phyloP scores from a whole-genome alignment of 2,888 invertebrate genomes.

The Tetrapedia diversipes region DNA sequence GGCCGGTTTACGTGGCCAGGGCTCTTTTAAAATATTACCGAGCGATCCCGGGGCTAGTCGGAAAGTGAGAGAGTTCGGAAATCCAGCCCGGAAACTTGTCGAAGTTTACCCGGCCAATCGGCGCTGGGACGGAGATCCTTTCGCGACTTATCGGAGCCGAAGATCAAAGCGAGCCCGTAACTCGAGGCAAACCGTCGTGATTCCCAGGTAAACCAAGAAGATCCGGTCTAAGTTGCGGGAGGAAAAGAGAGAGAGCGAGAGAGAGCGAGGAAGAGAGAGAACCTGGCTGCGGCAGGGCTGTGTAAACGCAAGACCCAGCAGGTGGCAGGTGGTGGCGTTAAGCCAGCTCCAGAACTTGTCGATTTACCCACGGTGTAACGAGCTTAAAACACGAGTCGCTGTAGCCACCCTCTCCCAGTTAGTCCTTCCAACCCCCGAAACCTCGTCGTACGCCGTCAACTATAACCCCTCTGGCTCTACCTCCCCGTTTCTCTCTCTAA shows the following conservation, averaged over 20 bases:
- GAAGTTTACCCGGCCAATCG: conserved; percentile 64
- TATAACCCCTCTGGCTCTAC: background rate
- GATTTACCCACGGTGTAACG: conserved; percentile 59
- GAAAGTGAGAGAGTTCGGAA: conserved; percentile 54
- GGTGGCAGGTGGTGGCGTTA: conserved; percentile 56
- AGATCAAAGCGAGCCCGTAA: conserved; percentile 73
- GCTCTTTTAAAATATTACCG: conserved; percentile 36
- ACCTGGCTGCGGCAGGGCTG: conserved; percentile 22
- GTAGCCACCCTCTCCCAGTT: background rate
- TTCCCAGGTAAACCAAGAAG: conserved; percentile 72
- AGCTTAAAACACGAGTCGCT: conserved; percentile 53
- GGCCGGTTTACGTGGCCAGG: background rate
- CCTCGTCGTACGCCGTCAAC: background rate
- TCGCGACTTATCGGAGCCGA: conserved; percentile 68
- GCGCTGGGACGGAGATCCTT: conserved; percentile 52
- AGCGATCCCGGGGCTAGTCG: conserved; percentile 5
- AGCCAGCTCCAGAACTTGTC: conserved; percentile 58
- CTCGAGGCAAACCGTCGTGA: conserved; percentile 73
- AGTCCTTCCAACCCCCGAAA: conserved; percentile 4
- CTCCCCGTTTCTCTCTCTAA: background rate
- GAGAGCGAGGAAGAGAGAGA: conserved; percentile 16
- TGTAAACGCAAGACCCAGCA: conserved; percentile 61
- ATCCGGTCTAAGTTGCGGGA: conserved; percentile 57
- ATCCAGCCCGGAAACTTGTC: conserved; percentile 54
- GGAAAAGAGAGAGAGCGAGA: background rate